Evolutionary conservation across 2,888 invertebrate genomes (phyloP).

Genomic region (Xylocampa areola): DNA sequence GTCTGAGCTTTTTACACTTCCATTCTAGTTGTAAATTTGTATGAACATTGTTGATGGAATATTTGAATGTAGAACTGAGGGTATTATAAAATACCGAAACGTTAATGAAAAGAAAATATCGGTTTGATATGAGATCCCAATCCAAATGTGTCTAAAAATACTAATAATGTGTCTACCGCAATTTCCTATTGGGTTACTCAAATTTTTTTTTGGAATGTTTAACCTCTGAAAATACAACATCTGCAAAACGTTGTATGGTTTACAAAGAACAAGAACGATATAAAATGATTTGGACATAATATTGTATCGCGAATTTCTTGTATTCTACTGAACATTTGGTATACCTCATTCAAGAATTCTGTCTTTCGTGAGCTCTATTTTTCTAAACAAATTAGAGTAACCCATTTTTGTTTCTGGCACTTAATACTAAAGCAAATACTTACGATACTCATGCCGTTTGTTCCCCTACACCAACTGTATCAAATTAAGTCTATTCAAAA

Average conservation of each 20-base stretch:
- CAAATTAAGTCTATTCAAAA: slow-evolving; percentile 67
- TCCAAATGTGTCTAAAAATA: slow-evolving; percentile 32
- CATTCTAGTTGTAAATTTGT: not conserved
- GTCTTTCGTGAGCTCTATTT: slow-evolving; percentile 2
- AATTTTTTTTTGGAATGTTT: slow-evolving; percentile 8
- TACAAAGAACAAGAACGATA: too few relatives aligned
- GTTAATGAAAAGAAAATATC: too few relatives aligned
- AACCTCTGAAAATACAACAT: too few relatives aligned
- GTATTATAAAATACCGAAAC: too few relatives aligned
- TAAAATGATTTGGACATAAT: too few relatives aligned
- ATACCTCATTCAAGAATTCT: too few relatives aligned
- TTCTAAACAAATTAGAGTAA: slow-evolving; percentile 45
- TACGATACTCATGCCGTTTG: slow-evolving; percentile 70
- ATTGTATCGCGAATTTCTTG: too few relatives aligned
- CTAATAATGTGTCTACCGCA: slow-evolving; percentile 6
- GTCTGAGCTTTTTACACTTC: not conserved
- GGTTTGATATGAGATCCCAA: too few relatives aligned
- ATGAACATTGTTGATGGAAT: not conserved
- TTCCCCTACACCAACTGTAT: slow-evolving; percentile 87
- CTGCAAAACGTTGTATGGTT: too few relatives aligned
- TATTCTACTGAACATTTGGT: too few relatives aligned
- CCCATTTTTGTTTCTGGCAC: slow-evolving; percentile 31
- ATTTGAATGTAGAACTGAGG: too few relatives aligned
- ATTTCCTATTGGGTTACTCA: slow-evolving; percentile 37
- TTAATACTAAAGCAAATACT: slow-evolving; percentile 61